phyloP scores from a whole-genome alignment of 2,888 invertebrate species.

The Euspilapteryx auroguttella region DNA sequence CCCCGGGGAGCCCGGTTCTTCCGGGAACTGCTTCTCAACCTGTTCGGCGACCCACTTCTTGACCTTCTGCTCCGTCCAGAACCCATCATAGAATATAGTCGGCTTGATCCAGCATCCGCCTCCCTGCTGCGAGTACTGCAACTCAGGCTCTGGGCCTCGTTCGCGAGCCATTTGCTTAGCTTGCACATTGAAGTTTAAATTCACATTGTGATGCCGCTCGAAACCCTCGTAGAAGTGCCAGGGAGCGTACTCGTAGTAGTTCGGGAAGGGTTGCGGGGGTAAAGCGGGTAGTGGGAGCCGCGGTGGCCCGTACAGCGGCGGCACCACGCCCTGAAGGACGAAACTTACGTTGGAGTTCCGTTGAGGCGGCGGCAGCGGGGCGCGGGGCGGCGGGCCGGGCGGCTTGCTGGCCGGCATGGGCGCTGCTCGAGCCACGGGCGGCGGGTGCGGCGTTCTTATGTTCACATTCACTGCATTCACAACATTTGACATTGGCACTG shows the following conservation, averaged over 20 bases:
- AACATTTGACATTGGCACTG: background rate
- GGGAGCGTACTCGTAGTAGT: slow-evolving; percentile 41
- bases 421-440: slow-evolving; percentile 12
- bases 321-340: slow-evolving; percentile 27
- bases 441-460: slow-evolving; percentile 7
- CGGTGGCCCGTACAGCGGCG: slow-evolving; percentile 21
- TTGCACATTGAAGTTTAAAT: slow-evolving; percentile 41
- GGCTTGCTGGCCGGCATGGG: slow-evolving; percentile 9
- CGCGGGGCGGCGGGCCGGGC: slow-evolving; percentile 11
- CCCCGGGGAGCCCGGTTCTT: background rate
- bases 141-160: slow-evolving; percentile 1
- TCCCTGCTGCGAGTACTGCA: background rate
- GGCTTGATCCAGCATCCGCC: slow-evolving; percentile 58
- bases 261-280: slow-evolving; percentile 19
- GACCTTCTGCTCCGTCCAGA: slow-evolving; percentile 58
- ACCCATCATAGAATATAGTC: slow-evolving; percentile 53
- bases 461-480: too few relatives aligned
- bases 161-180: slow-evolving; percentile 43
- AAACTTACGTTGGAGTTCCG: slow-evolving; percentile 49
- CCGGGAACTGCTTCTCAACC: slow-evolving; percentile 45
- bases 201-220: slow-evolving; percentile 34
- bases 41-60: slow-evolving; percentile 57
- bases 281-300: slow-evolving; percentile 17
- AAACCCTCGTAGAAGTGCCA: slow-evolving; percentile 49
- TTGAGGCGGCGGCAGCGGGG: slow-evolving; percentile 10